Conservation (phyloP, 2,797 vertebrate genomes). For the Liasis olivaceus region DNA sequence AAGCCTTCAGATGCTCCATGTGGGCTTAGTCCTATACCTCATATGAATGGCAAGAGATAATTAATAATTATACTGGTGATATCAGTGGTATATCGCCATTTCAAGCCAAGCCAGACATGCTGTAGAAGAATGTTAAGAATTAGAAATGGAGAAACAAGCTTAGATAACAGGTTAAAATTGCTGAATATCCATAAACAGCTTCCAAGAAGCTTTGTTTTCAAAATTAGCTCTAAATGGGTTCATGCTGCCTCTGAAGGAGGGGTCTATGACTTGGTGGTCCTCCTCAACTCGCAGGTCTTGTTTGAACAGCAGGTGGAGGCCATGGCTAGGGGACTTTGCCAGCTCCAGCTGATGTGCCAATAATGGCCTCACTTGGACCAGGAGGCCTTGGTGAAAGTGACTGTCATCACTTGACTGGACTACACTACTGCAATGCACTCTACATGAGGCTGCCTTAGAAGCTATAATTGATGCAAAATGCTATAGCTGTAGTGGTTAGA, state of each 20-base stretch:
- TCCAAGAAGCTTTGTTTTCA: not conserved
- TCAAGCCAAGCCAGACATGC: not conserved
- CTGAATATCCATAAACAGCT: not conserved
- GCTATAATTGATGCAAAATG: not conserved
- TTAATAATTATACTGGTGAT: not conserved
- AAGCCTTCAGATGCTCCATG: not conserved
- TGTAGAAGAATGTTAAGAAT: not conserved
- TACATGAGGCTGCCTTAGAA: not conserved
- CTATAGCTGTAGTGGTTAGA: not conserved
- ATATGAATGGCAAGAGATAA: not conserved
- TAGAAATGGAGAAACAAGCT: not conserved
- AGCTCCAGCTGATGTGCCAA: not conserved
- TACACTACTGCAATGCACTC: not conserved
- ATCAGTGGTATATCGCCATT: not conserved
- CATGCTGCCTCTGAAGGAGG: not conserved
- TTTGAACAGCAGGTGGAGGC: not conserved
- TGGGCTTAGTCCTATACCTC: not conserved
- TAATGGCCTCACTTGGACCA: not conserved
- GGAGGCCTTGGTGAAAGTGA: not conserved
- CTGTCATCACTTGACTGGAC: not conserved
- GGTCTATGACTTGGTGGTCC: not conserved
- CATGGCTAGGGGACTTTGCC: not conserved
- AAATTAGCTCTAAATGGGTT: not conserved
- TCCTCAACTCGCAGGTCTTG: not conserved
- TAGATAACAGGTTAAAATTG: not conserved